Base-by-base conservation (phyloP, 2,888 invertebrate genomes). In the Craniophora ligustri region DNA sequence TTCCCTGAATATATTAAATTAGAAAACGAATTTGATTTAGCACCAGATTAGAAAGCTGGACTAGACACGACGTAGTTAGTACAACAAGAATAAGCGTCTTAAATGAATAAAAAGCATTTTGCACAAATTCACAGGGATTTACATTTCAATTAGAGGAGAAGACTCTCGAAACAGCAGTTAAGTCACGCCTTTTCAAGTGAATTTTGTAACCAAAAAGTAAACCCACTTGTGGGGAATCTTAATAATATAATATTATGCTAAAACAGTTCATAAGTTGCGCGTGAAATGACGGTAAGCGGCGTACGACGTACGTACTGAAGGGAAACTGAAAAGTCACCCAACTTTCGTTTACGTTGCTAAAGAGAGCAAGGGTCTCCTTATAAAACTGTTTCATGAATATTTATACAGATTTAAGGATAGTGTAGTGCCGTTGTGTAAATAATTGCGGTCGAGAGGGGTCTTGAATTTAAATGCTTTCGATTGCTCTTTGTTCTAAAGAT, bases 301-400 rank as follows among this genome's bases (percentile, higher is more conserved):
- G 46, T 11, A 19, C 14, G 58, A 30, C 30, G 38, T 21, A 28
- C 41, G 41, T 54, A 28, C 26, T 15, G 46, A 48, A 61, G 21
- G 65, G 72, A 72, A 72, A 62, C 67, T 73, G 69, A 61, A 75
- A 77, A 80, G 79, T 83, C 78, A 78, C 79, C 82, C 76, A 81
- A 79, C 77, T 80, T 83, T 81, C 79, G 80, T 84, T 82, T 80
- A 75, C 78, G 76, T 75, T 61, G 74, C 78, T 79, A 78, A 85
- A 82, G 80, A 83, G 78, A 82, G 79, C 80, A 81, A 79, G 78
- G 80, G 76, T 81, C 78, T 78, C 76, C 76, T 84, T 84, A 83
- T 84, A 84, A 85, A 86, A 78, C 84, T 78, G 78, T 75, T 79
- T 81, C 84, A 88, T 89, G 87, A 89, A 89, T 89, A 89, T 89